Percentiles rank a stretch among this genome's conserved stretches.
Evolutionary conservation across 2,113 vertebrate genomes (phyloP).

Genomic region (Malurus melanocephalus): DNA sequence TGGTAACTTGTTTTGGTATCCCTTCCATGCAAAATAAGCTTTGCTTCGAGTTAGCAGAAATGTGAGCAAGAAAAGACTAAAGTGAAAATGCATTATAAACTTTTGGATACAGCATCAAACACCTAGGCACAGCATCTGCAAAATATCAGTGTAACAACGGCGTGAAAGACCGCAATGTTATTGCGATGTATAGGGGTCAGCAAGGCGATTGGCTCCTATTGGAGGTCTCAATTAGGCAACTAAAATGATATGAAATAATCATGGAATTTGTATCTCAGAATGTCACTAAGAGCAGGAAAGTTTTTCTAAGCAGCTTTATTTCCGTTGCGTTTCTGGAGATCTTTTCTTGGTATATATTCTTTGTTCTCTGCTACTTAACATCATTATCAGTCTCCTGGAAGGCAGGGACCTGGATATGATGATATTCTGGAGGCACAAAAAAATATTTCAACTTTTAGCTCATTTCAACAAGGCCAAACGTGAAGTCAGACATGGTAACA

Average conservation of each 20-base stretch:
- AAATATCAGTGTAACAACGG: background rate
- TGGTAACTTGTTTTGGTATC: background rate
- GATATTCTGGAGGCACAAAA: background rate
- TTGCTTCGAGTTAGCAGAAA: background rate
- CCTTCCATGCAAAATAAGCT: background rate
- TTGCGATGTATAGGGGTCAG: background rate
- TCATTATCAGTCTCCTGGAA: slow-evolving; percentile 32
- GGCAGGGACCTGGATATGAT: background rate
- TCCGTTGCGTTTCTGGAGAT: background rate
- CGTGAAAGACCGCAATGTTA: background rate
- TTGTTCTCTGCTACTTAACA: background rate
- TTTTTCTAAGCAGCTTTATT: background rate
- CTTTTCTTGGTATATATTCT: background rate
- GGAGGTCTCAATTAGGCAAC: background rate
- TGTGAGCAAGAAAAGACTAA: background rate
- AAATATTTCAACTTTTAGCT: slow-evolving; percentile 19
- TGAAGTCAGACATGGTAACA: slow-evolving; percentile 11
- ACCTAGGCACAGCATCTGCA: background rate
- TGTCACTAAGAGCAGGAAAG: background rate
- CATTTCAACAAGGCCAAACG: slow-evolving; percentile 15
- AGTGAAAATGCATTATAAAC: background rate
- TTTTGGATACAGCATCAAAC: background rate
- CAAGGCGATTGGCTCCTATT: background rate
- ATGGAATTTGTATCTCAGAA: background rate
- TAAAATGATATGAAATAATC: background rate